Evolutionary conservation across 2,888 invertebrate genomes (phyloP).

Genomic region (Scaptomyza polygonia): DNA sequence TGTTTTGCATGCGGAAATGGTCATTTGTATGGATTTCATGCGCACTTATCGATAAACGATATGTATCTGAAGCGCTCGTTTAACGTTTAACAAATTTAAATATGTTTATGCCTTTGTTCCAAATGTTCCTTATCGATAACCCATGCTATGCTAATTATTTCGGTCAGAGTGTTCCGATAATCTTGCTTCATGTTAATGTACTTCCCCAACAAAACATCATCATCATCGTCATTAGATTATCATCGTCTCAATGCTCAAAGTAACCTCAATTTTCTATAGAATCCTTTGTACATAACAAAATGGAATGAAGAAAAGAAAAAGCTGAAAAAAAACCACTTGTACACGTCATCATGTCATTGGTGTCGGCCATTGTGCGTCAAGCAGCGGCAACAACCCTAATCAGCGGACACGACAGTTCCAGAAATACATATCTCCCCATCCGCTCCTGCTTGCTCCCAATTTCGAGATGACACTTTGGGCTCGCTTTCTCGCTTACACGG

Average conservation of each 20-base stretch:
- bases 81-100: constrained; percentile 34
- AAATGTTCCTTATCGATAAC: constrained; percentile 22
- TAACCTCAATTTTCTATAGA: constrained; percentile 54
- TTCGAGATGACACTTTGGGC: constrained; percentile 66
- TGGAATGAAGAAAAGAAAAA: background rate
- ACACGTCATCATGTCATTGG: constrained; percentile 71
- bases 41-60: constrained; percentile 60
- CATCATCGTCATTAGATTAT: constrained; percentile 17
- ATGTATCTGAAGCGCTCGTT: constrained; percentile 33
- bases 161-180: constrained; percentile 14
- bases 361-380: constrained; percentile 59
- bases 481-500: background rate
- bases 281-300: constrained; percentile 7
- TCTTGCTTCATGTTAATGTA: constrained; percentile 3
- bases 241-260: constrained; percentile 29
- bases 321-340: constrained; percentile 53
- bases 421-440: background rate
- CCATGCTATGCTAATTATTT: background rate
- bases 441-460: constrained; percentile 57
- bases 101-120: constrained; percentile 24
- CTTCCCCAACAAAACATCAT: background rate
- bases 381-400: constrained; percentile 66
- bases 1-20: constrained; percentile 58
- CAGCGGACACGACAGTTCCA: constrained; percentile 56
- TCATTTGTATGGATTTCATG: constrained; percentile 56